These are phyloP conservation scores for Apodemia mormo DNA, from an alignment of 2,888 invertebrate genomes.

Conservation along the genomic window DNA sequence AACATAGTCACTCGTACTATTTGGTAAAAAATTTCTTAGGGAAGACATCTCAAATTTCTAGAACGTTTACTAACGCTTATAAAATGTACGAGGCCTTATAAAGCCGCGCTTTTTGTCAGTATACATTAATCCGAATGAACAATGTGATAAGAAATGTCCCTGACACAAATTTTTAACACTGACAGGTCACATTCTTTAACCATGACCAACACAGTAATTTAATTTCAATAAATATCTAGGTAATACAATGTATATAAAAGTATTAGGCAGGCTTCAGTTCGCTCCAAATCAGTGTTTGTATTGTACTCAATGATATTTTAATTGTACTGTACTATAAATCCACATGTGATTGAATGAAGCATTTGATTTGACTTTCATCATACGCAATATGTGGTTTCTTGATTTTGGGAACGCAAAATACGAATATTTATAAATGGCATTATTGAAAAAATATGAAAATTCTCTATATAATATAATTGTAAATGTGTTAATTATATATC, in stretches of 20 bases:
- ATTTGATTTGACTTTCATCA: too few relatives aligned
- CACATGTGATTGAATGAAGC: too few relatives aligned
- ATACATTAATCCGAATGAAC: background rate
- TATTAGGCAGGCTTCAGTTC: background rate
- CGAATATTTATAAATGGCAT: too few relatives aligned
- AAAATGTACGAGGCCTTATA: background rate
- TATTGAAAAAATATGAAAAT: too few relatives aligned
- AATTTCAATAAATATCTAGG: conserved; percentile 7
- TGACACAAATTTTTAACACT: conserved; percentile 8
- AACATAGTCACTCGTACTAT: too few relatives aligned
- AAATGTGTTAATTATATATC: too few relatives aligned
- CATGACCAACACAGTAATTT: conserved; percentile 2
- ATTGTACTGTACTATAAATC: too few relatives aligned
- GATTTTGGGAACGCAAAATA: too few relatives aligned
- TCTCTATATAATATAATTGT: too few relatives aligned
- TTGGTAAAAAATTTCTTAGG: too few relatives aligned
- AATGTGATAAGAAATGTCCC: conserved; percentile 9
- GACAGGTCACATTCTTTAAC: conserved; percentile 12
- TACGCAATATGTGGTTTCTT: too few relatives aligned
- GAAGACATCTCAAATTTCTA: background rate
- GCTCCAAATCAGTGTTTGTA: background rate
- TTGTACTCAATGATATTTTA: too few relatives aligned
- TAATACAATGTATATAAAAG: background rate
- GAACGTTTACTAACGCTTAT: background rate
- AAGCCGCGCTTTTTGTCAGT: background rate